Evolutionary conservation across 2,888 invertebrate genomes (phyloP).

Genomic region (Erebia ligea): DNA sequence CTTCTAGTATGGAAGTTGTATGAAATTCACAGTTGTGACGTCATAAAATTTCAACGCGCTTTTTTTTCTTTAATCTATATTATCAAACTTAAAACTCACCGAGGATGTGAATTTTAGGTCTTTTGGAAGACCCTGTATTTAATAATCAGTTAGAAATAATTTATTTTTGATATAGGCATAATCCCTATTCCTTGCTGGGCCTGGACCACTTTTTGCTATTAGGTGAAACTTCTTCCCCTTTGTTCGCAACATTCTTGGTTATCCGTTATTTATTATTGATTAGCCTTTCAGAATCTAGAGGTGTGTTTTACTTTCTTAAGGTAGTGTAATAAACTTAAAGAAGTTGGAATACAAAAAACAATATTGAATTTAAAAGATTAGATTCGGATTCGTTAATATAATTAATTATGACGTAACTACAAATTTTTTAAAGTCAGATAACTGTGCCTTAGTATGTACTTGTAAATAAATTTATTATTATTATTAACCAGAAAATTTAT

Average conservation of each 20-base stretch:
- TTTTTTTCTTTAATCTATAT: too few relatives aligned
- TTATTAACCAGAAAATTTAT: constrained; percentile 29
- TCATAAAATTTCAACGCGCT: too few relatives aligned
- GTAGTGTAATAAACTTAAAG: constrained; percentile 2
- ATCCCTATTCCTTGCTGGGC: background rate
- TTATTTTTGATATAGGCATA: too few relatives aligned
- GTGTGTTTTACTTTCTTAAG: background rate
- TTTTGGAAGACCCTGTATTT: too few relatives aligned
- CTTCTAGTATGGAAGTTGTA: too few relatives aligned
- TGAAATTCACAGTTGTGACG: too few relatives aligned
- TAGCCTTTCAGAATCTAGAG: background rate
- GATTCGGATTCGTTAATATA: background rate
- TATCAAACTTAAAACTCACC: too few relatives aligned
- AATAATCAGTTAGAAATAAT: too few relatives aligned
- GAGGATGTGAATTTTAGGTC: too few relatives aligned
- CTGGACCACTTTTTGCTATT: background rate
- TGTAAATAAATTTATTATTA: constrained; percentile 12
- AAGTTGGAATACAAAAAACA: constrained; percentile 7
- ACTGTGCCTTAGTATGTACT: constrained; percentile 21
- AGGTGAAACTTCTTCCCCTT: too few relatives aligned
- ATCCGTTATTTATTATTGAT: background rate
- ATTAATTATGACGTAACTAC: constrained; percentile 12
- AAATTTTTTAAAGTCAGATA: constrained; percentile 12
- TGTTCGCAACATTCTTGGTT: background rate
- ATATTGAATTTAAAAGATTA: background rate